Base-by-base conservation (phyloP, 2,888 invertebrate species). In the Drosophila nr. fundita region DNA sequence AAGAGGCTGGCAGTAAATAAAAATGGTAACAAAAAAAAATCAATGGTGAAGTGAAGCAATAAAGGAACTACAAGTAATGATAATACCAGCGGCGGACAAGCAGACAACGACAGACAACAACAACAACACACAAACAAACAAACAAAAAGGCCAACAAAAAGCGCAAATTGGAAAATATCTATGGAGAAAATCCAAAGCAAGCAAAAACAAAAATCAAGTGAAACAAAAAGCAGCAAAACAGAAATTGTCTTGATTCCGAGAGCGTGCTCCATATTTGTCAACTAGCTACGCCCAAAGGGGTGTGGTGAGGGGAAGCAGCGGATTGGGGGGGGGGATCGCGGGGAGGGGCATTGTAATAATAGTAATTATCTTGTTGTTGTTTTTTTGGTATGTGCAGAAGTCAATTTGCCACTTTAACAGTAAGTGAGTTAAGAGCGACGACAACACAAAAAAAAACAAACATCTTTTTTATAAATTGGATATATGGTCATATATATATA, bases 341-440 rank as follows among this genome's bases (percentile, higher is more conserved):
- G 21, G 4, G 21, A 24, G 15, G 32, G 24, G 15, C 15, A 15
- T 54, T 32, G 30, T 61, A 76, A 77, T 69, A 80, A 67, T 69
- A 73, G 68, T 73, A 69, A 83, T 75, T 83, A 70, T 70, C 53
- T 60, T 61, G 30, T 27, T 42, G 45, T 66, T 54, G 52, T 52
- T 29, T 45, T 58, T 67, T 66, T 68, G 63, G 48, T 48, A 58
- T 80, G 79, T 71, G 38, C 15, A 34, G 30, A 66, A 73, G 68
- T 66, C 85, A 87, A 82, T 88, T 88, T 73, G 86, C 71, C 73
- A 83, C 68, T 75, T 88, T 80, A 88, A 78, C 75, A 64, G 80
- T 78, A 66, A 67, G 48, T 62, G 21, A 68, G 76, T 63, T 48
- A 60, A 66, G 53, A 75, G 74, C 48, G 49, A 40, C 49, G 40